Base-by-base conservation (phyloP, 2,797 vertebrate species). In the Enteromius unitaeniatus region DNA sequence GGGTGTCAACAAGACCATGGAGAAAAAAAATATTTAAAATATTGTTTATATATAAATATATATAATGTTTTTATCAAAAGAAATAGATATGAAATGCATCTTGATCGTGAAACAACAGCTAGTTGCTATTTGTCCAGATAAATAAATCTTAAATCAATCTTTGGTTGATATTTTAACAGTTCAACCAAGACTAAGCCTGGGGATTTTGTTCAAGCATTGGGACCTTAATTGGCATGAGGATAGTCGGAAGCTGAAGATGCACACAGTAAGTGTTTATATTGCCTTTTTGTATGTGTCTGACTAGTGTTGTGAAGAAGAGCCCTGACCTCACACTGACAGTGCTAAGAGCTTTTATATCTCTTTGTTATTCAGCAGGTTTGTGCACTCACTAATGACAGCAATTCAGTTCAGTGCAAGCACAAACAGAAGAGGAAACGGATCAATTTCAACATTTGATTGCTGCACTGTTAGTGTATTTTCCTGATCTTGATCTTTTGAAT, bases 291-390 rank as follows among this genome's bases (percentile, higher is more conserved):
- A n/a, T 37, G 21, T 67, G 13, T 37, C 14, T 23, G 45, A 15
- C 11, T 58, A 10, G 21, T 49, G 47, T 55, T 15, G 11, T 26
- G 31, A 55, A 21, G 15, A 67, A 79, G 5, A 65, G 9, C 6
- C 13, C 23, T 78, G 15, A 62, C 37, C 14, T 62, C 37, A 45
- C 64, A 28, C 40, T 21, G 23, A 64, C 40, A 64, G 55, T 26
- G 62, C 75, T 49, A 26, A 77, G n/a, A 77, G 55, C 55, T 62
- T 77, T 42, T 53, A 21, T 13, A 17, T 45, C 14, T 45, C 14
- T 77, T 77, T 60, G 8, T 77, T 10, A 40, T 58, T 45, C 40
- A 64, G 62, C 26, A 31, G 62, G 45, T 45, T n/a, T 67, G 62
- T 68, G 62, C 64, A 26, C n/a, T 53, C 31, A 55, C 14, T 40